Conservation (phyloP, 2,888 invertebrate genomes). For the Sussaba pulchella region DNA sequence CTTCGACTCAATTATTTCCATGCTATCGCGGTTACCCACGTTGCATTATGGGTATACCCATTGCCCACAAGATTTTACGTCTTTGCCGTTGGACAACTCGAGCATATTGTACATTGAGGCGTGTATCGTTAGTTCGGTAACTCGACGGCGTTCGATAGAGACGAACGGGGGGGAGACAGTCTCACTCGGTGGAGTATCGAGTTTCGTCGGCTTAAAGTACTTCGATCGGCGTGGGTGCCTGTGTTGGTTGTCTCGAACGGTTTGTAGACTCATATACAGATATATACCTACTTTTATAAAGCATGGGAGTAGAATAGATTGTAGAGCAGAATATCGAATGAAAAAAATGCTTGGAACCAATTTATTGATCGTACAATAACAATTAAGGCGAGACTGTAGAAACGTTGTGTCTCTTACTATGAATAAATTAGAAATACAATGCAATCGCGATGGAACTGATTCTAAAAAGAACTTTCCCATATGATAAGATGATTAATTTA, state of each 20-base stretch:
- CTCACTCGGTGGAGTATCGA: conserved; percentile 44
- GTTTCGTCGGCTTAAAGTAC: conserved; percentile 34
- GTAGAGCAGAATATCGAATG: background rate
- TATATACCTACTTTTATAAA: background rate
- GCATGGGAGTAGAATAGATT: background rate
- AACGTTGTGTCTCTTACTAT: too few species aligned
- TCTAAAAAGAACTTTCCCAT: too few species aligned
- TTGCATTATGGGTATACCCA: background rate
- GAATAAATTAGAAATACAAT: too few species aligned
- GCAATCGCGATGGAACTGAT: too few species aligned
- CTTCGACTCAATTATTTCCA: conserved; percentile 46
- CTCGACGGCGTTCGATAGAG: conserved; percentile 27
- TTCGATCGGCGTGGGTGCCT: conserved; percentile 36
- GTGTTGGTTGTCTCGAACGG: conserved; percentile 4
- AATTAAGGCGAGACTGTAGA: background rate
- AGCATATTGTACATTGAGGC: background rate
- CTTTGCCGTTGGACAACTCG: conserved; percentile 11
- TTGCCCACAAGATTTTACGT: background rate
- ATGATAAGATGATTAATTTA: too few species aligned
- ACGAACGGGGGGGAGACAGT: background rate
- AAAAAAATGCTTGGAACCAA: background rate
- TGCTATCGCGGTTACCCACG: conserved; percentile 10
- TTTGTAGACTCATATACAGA: background rate
- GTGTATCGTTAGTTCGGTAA: conserved; percentile 12
- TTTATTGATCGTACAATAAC: background rate